Evolutionary conservation across 92 coral and sea anemone genomes (phyloP), one percentile per base, ranked within the genome.

Genomic region (Muricea muricata): DNA sequence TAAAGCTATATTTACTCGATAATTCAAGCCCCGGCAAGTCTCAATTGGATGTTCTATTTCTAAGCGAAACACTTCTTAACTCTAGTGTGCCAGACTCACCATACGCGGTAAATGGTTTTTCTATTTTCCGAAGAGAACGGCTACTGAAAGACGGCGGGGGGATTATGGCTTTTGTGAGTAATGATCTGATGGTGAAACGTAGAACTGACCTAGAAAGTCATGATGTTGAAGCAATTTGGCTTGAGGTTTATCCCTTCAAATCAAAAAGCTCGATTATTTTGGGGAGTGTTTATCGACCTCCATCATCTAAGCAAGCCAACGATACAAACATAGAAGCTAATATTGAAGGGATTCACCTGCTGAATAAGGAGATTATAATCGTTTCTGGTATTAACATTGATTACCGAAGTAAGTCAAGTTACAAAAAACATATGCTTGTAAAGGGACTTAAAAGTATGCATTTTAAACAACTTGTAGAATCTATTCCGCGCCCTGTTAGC

Each of bases 161-260:
- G 61, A 81, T 89, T 0, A 42, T 89, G 82, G 88, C 63, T 3
- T 86, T 71, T 73, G 78, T 92, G 3, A 89, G 80, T 35, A 54
- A 86, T 46, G 89, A 82, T 45, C 69, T 92, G 75, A 34, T 55
- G 1, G 42, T 55, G 6, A 82, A 42, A 3, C 54, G 90, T 8
- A 84, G 92, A 61, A 87, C 70, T 63, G 89, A 85, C 47, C 67
- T 89, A 41, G 93, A 85, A 78, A 50, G 80, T 75, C 14, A 60
- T 1, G 65, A 89, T 41, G 55, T 80, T 40, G 90, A 85, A 42
- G 26, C 41, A 23, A 41, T 89, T 57, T 86, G 93, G 93, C 76
- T 86, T 21, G 87, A 81, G 40, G 83, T 89, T 52, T 74, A 26
- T 40, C 93, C 92, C 41, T 85, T 89, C 24, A 85, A 89, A 54